Conservation (phyloP, 1,140 invertebrate species). For the Liolophura sinensis region DNA sequence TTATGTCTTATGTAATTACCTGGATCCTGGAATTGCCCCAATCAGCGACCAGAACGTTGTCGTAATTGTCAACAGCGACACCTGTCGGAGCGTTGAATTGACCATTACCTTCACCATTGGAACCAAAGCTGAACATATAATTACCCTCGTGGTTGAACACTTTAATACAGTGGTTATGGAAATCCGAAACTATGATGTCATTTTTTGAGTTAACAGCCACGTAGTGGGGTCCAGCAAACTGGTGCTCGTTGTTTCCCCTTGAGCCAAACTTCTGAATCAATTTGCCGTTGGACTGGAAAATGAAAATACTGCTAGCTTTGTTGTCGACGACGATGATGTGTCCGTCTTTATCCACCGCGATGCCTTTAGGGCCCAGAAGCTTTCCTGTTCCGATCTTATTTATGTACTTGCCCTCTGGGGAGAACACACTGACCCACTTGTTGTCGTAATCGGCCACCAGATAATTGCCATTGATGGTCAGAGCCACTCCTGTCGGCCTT, state of each 20-base stretch:
- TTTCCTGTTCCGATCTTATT: conserved; percentile 64
- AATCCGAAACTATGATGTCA: conserved; percentile 65
- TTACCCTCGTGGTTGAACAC: conserved; percentile 56
- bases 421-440: conserved; percentile 65
- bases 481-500: conserved; percentile 64
- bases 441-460: conserved; percentile 68
- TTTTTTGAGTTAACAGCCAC: conserved; percentile 62
- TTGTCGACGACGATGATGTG: conserved; percentile 68
- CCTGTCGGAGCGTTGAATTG: conserved; percentile 68
- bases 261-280: conserved; percentile 56
- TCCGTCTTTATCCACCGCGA: conserved; percentile 62
- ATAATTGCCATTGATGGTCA: conserved; percentile 63
- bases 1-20: conserved; percentile 43
- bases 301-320: conserved; percentile 63
- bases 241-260: conserved; percentile 57
- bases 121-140: conserved; percentile 57
- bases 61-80: conserved; percentile 62
- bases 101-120: conserved; percentile 63
- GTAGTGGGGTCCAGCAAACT: conserved; percentile 68
- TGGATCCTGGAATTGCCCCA: conserved; percentile 68
- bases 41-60: conserved; percentile 66
- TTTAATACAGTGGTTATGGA: conserved; percentile 67
- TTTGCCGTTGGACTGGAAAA: conserved; percentile 64
- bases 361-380: conserved; percentile 65
- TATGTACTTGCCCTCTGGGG: conserved; percentile 64